Base-by-base conservation (phyloP, 2,797 vertebrate genomes). In the Halcyon chelicuti region DNA sequence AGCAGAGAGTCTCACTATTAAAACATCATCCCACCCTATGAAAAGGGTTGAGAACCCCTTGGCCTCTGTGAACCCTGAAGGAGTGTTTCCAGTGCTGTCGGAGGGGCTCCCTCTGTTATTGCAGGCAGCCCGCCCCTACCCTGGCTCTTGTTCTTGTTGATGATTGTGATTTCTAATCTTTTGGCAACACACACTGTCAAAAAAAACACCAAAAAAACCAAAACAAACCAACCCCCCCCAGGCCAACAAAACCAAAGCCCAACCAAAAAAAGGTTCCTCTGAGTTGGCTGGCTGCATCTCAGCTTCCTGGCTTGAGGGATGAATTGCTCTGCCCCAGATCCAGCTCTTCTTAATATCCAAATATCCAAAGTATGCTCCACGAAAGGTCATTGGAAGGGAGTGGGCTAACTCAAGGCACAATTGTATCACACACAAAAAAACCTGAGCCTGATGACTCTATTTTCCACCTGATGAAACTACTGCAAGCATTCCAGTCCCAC, bases 271-370 rank as follows among this genome's bases (percentile, higher is more conserved):
- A 58, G 23, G 76, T 63, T 67, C 58, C 60, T 83, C 5, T 5
- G 88, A 94, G 67, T 35, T 97, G 95, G 95, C 94, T 97, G 95
- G 95, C 94, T 44, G 49, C 17, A 55, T n/a, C 81, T 80, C 83
- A 87, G 49, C 77, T 95, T 76, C 76, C 82, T 75, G 95, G 84
- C 93, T 92, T 42, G 68, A 55, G 86, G 87, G 86, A 82, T 87
- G 76, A 80, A 49, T 10, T 28, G 65, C 91, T 92, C 92, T 93
- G 92, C 74, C 76, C 52, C 21, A 73, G 44, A 40, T 28, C 82
- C 91, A 78, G 91, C 6, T 31, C 87, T 74, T 42, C 91, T 35
- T 46, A 39, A 83, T 12, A 71, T 85, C 93, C 91, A 73, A 39
- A 83, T 12, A 71, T 85, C 93, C 91, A 73, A 79, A 88, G 88